Evolutionary conservation across 2,797 vertebrate species (phyloP), one percentile per base, ranked within the genome.

Genomic region (Galago senegalensis): DNA sequence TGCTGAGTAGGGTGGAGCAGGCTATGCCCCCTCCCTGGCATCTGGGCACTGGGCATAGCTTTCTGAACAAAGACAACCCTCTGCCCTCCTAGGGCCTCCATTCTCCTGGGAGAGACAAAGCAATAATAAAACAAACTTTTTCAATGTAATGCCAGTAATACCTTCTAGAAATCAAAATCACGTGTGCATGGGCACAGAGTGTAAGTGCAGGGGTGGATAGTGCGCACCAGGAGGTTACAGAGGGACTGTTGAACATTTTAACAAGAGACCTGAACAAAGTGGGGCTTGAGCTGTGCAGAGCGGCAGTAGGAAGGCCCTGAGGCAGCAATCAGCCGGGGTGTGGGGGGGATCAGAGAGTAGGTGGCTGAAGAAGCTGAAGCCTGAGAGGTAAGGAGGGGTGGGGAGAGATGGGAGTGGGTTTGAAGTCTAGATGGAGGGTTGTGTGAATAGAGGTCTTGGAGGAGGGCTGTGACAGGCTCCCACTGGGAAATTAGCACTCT

Each of bases 41-140:
- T 11, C 46, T 56, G 23, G 60, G 65, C 5, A 4, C 49, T 70
- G 63, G 43, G 13, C 72, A 60, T 9, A 65, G 43, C 34, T 65
- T 76, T 65, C 34, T 34, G 20, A 80, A 46, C 69, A 70, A 63
- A 73, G 67, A 56, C 10, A 46, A 72, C 18, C 46, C 63, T 40
- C 40, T 76, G 34, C 4, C 21, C 56, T 21, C 10, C 31, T 0
- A 11, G 27, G n/a, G 7, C 7, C 21, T 27, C n/a, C 11, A 1
- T 49, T 70, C 20, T 72, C 60, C 40, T 18, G 20, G 58, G 65
- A 89, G 14, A 82, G 65, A 53, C 46, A 40, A 79, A 25, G 7
- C 70, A 88, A 13, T 56, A 91, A 72, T 83, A 91, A 94, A 94
- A 92, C 17, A 58, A 34, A 77, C 34, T 61, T 4, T 69, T 34